Base-by-base conservation (phyloP, 2,113 vertebrate species). In the Paratilapia polleni region DNA sequence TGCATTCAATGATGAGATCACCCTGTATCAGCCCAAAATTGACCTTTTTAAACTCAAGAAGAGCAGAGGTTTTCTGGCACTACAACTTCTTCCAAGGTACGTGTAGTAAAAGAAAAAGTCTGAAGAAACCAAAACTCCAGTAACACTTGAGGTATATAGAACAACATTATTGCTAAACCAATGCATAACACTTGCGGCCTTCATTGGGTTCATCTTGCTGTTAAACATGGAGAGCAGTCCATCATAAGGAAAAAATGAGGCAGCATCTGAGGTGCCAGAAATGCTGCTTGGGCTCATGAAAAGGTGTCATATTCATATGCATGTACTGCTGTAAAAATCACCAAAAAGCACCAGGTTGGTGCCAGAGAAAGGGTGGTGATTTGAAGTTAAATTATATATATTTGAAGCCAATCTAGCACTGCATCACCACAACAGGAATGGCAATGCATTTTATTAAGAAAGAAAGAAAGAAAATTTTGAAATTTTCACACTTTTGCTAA, bases 261-360 rank as follows among this genome's bases (percentile, higher is more conserved):
- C 34, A 34, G 34, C 34, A 34, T 34, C 34, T 6, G 6, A 6
- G 34, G 34, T 34, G 4, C 36, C 36, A 47, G 13, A 47, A 47
- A 47, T 47, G 43, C 43, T 14, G 14, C 14, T 13, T 15, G 43
- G 13, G 43, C 10, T 15, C 13, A 47, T 41, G 14, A 14, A 47
- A 15, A 52, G 24, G 28, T 52, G 24, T 4, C 49, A 52, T 11
- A 31, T 52, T 52, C 49, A 49, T 28, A 17, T 68, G 49, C 24
- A 0, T 20, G 17, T 73, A 20, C 52, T 20, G 64, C 41, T 0
- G 8, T 68, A 19, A 70, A 49, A 52, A 20, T 1, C 43, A 52
- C 36, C 5, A 36, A 36, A 36, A 36, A 36, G 8, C n/a, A 68
- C 47, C 2, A 47, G 22, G 3, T 19, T 68, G 24, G 47, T 26